Conservation (phyloP, 2,113 vertebrate genomes). For the Tapirus terrestris region DNA sequence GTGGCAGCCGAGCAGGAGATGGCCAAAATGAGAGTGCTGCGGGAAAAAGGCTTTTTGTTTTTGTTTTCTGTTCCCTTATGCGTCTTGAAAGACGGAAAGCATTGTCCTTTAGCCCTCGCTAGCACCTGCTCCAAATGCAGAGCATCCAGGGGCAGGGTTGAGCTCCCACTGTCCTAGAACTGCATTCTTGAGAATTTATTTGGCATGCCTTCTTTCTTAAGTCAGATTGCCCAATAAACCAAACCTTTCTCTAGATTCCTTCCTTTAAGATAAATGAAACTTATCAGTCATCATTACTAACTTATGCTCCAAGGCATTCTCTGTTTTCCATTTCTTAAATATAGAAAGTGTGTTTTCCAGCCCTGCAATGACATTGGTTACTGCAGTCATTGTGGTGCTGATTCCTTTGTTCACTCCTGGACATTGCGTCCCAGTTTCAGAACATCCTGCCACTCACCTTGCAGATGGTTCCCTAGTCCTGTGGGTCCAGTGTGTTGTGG, state of each 20-base stretch:
- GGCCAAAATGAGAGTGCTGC: slow-evolving; percentile 21
- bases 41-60: background rate
- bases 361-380: background rate
- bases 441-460: background rate
- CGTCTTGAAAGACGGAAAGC: background rate
- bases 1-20: slow-evolving; percentile 32
- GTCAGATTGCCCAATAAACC: background rate
- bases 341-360: background rate
- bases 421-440: background rate
- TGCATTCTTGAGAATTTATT: background rate
- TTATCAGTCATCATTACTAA: background rate
- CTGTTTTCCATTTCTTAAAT: background rate
- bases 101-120: background rate
- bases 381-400: background rate
- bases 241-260: background rate
- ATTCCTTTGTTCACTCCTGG: background rate
- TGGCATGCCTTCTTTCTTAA: background rate
- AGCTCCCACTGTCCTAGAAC: background rate
- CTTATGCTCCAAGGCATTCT: background rate
- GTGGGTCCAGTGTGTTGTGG: background rate
- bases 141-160: background rate
- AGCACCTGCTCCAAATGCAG: background rate
- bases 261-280: background rate
- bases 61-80: background rate
- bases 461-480: background rate